Percentiles rank a stretch among this genome's conserved stretches.
phyloP scores from a whole-genome alignment of 2,797 vertebrate genomes.

The Semotilus atromaculatus region DNA sequence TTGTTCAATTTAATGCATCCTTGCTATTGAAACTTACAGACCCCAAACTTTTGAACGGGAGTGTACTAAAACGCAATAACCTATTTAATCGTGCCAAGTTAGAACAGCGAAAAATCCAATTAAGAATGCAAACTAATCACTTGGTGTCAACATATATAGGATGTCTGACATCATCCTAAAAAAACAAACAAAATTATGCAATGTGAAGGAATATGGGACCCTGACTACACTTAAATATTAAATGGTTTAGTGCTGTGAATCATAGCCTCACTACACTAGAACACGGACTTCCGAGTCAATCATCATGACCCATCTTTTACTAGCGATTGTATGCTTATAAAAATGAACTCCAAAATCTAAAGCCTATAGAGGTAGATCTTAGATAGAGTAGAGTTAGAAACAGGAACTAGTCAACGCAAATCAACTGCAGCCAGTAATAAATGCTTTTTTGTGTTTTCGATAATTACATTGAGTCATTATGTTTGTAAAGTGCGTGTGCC shows the following conservation, averaged over 20 bases:
- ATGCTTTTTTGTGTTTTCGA: background rate
- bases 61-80: background rate
- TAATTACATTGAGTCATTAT: conserved; percentile 41
- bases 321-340: background rate
- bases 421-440: background rate
- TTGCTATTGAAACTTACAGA: background rate
- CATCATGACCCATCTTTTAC: background rate
- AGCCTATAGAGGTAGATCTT: background rate
- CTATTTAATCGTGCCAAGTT: background rate
- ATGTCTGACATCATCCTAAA: background rate
- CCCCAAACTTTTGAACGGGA: background rate
- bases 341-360: background rate
- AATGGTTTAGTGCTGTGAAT: background rate
- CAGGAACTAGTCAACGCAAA: background rate
- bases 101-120: background rate
- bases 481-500: conserved; percentile 29
- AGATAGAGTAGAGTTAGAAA: background rate
- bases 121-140: background rate
- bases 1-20: background rate
- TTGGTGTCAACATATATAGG: background rate
- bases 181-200: background rate
- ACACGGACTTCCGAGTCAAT: background rate
- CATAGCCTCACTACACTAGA: background rate
- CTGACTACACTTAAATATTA: background rate
- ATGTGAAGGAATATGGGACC: background rate